Conservation (phyloP, 2,797 vertebrate genomes). For the Ibycter americanus region DNA sequence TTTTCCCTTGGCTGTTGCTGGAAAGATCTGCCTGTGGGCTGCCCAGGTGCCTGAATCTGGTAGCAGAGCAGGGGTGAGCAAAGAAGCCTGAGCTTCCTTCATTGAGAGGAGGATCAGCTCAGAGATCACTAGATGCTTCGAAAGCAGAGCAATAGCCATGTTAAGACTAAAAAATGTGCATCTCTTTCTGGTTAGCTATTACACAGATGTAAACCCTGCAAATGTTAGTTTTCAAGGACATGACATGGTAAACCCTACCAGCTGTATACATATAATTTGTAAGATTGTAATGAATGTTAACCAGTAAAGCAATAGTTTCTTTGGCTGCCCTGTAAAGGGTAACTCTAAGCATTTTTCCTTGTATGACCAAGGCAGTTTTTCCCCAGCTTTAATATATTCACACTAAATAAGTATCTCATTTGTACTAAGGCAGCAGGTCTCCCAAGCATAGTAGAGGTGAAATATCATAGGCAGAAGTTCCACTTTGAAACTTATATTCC, state of each 20-base stretch:
- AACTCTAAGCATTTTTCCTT: background rate
- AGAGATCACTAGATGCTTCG: background rate
- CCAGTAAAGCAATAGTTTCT: background rate
- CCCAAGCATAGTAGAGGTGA: background rate
- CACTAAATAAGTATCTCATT: background rate
- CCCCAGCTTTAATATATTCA: background rate
- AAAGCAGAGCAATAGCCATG: background rate
- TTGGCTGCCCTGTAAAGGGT: fast-evolving
- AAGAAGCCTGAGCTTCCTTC: background rate
- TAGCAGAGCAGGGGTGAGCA: background rate
- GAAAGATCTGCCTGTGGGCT: background rate
- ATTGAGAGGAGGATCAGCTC: background rate
- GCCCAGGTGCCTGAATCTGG: background rate
- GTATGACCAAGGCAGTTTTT: background rate
- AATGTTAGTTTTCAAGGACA: background rate
- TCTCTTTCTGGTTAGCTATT: background rate
- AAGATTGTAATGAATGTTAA: background rate
- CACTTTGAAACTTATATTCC: background rate
- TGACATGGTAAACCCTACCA: background rate
- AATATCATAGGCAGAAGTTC: background rate
- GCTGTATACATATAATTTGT: background rate
- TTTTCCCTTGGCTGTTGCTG: background rate
- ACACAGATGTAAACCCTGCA: background rate
- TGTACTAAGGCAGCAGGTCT: background rate
- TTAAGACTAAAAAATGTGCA: background rate